Conservation (phyloP, 2,113 vertebrate species). For the Paedocypris sp. region DNA sequence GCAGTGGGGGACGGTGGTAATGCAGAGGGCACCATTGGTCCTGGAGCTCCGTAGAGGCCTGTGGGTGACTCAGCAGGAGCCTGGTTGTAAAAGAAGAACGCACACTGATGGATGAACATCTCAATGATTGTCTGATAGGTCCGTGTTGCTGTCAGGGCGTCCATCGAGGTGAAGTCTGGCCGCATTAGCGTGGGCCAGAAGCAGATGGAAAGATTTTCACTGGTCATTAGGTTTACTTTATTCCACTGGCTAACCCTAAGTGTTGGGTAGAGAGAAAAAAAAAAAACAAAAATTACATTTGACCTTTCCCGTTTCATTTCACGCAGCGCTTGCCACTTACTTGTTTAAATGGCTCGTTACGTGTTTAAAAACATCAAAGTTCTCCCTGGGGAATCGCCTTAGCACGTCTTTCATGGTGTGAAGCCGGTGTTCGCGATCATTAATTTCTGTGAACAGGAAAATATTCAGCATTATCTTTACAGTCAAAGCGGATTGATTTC, state of each 20-base stretch:
- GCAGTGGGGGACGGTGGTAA: constrained; percentile 59
- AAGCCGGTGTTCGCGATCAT: constrained; percentile 82
- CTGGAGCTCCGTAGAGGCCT: constrained; percentile 48
- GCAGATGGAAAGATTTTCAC: constrained; percentile 93
- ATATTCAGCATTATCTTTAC: neutral
- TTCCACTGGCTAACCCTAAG: constrained; percentile 80
- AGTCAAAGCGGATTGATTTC: neutral
- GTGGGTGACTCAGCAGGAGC: constrained; percentile 71
- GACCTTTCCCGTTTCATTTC: too few species aligned
- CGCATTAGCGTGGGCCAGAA: constrained; percentile 94
- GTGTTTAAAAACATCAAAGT: constrained; percentile 90
- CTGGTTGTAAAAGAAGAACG: constrained; percentile 89
- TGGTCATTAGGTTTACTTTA: constrained; percentile 87
- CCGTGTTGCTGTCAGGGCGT: constrained; percentile 83
- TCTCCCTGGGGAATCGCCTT: constrained; percentile 81
- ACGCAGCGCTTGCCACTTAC: constrained; percentile 60
- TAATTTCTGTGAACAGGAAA: constrained; percentile 65
- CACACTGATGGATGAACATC: constrained; percentile 90
- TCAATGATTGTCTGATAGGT: constrained; percentile 98
- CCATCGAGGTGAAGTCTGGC: constrained; percentile 90
- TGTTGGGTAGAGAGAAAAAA: constrained; percentile 3
- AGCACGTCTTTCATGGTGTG: constrained; percentile 85
- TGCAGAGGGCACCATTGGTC: constrained; percentile 40
- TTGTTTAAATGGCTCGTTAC: constrained; percentile 85
- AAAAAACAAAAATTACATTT: too few species aligned